phyloP scores from a whole-genome alignment of 2,888 invertebrate genomes.

The Pterostichus madidus region DNA sequence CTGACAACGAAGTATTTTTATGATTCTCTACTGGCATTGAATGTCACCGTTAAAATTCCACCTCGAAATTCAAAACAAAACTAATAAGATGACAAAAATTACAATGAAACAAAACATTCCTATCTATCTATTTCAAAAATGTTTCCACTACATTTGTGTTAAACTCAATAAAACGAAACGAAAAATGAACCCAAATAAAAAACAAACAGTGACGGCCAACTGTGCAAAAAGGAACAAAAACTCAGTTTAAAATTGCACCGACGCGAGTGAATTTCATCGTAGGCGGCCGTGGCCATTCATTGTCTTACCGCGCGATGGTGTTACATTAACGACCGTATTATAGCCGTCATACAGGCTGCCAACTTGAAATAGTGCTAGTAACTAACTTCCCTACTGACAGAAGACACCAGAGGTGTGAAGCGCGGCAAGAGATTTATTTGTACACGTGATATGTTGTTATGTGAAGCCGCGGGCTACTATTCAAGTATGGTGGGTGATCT shows the following conservation, averaged over 20 bases:
- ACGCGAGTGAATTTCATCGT: not conserved
- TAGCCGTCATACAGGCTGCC: slow-evolving; percentile 47
- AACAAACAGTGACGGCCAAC: slow-evolving; percentile 43
- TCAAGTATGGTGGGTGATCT: too few relatives aligned
- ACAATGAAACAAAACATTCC: slow-evolving; percentile 37
- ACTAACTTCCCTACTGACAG: slow-evolving; percentile 36
- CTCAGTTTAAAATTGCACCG: slow-evolving; percentile 12
- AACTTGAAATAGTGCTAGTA: slow-evolving; percentile 33
- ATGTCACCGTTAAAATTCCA: not conserved
- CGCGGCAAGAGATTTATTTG: not conserved
- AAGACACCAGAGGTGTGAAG: not conserved
- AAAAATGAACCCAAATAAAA: slow-evolving; percentile 49
- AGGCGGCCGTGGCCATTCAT: slow-evolving; percentile 6
- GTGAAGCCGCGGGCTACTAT: too few relatives aligned
- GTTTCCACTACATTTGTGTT: slow-evolving; percentile 56
- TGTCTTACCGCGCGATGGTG: slow-evolving; percentile 21
- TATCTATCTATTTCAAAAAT: slow-evolving; percentile 62
- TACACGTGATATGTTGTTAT: not conserved
- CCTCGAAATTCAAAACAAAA: not conserved
- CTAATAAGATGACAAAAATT: slow-evolving; percentile 20
- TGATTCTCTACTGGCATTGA: too few relatives aligned
- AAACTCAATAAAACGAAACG: slow-evolving; percentile 57
- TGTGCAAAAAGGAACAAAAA: slow-evolving; percentile 29
- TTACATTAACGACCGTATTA: slow-evolving; percentile 40
- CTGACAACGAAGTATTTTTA: too few relatives aligned